Percentiles rank a stretch among this genome's conserved stretches.
These are phyloP conservation scores for Tympanuchus pallidicinctus DNA, from an alignment of 2,113 vertebrate species.

Conservation along the genomic window DNA sequence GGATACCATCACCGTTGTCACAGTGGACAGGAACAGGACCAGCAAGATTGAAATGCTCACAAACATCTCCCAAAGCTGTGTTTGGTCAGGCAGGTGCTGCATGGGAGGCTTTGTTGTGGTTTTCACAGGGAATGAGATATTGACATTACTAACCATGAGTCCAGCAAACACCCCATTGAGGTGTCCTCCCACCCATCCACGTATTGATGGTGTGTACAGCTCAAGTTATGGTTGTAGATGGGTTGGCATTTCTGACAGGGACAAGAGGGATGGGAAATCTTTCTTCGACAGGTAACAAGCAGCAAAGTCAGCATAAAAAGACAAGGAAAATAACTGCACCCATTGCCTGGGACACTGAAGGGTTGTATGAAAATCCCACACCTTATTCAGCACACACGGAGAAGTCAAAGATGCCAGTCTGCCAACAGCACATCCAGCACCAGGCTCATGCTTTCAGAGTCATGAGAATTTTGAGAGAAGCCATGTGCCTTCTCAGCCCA, in stretches of 20 bases:
- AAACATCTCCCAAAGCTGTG: not conserved
- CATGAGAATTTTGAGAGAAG: not conserved
- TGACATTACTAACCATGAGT: not conserved
- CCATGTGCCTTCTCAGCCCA: not conserved
- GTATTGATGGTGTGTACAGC: not conserved
- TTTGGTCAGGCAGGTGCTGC: accelerated
- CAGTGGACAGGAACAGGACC: not conserved
- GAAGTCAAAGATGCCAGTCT: not conserved
- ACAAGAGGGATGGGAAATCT: too few relatives aligned
- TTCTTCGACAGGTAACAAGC: not conserved
- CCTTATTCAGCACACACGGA: not conserved
- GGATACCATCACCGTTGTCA: not conserved
- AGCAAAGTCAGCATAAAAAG: not conserved
- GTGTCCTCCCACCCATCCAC: not conserved
- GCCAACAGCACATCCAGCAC: not conserved
- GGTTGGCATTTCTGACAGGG: not conserved
- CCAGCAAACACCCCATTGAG: not conserved
- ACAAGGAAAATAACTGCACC: not conserved
- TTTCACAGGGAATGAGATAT: not conserved
- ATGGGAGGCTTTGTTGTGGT: accelerated
- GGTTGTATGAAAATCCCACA: not conserved
- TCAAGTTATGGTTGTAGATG: too few relatives aligned
- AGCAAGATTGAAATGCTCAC: accelerated
- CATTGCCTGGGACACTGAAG: not conserved
- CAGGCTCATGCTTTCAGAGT: not conserved